Base-by-base conservation (phyloP, 1,140 invertebrate genomes). In the Helicoverpa armigera region DNA sequence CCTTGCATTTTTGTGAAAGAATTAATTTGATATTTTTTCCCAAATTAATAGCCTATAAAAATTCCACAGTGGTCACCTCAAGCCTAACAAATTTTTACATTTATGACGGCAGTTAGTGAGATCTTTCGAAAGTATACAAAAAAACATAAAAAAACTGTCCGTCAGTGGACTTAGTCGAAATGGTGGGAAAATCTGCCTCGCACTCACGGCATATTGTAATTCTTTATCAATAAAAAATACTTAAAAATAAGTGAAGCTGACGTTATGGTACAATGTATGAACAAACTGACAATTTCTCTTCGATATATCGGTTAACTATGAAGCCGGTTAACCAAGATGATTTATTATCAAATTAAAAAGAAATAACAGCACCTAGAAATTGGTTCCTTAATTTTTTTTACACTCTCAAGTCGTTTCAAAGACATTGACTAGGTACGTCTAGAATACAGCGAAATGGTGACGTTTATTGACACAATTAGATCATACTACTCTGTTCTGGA, bases 101-200 rank as follows among this genome's bases (percentile, higher is more conserved):
- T 85, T 86, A 86, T 84, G 88, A 90, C 90, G 90, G 87, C 88
- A 90, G 88, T 89, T 83, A 75, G 65, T 92, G 92, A 93, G 92
- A 92, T 93, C 92, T 88, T 87, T 87, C 63, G 83, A 88, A 91
- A 87, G 83, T 92, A 89, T 80, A 89, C 85, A 89, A 91, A 87
- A 85, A 84, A 85, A 83, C 76, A 80, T 69, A 70, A 65, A 77
- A 79, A 77, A 72, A 86, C 87, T 87, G 86, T 89, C 89, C 88
- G 82, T 84, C 78, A 78, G 48, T 74, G 86, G 86, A 91, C 89
- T 88, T 89, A 90, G 87, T 89, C 88, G 87, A 87, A 79, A 83
- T 91, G 92, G 91, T 94, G 92, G 92, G 91, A 88, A 86, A 80
- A 83, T 90, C 89, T 92, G 92, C 91, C 91, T 90, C 91, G 83